phyloP scores from a whole-genome alignment of 2,797 vertebrate genomes.

The Bucorvus abyssinicus region DNA sequence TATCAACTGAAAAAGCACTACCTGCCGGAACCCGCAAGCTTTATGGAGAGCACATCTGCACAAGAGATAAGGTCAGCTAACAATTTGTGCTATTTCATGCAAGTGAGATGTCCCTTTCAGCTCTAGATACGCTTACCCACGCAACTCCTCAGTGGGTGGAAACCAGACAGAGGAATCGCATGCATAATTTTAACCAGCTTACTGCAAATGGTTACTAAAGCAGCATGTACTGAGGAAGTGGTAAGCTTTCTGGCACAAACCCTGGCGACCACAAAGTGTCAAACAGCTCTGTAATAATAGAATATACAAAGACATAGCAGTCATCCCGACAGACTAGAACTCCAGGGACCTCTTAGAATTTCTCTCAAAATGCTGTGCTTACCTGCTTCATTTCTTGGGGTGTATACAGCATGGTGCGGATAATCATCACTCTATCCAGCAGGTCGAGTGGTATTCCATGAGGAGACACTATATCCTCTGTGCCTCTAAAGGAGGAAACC shows the following conservation, averaged over 20 bases:
- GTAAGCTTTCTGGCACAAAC: background rate
- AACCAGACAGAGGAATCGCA: background rate
- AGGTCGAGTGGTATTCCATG: slow-evolving; percentile 96
- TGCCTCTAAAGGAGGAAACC: slow-evolving; percentile 81
- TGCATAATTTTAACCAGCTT: background rate
- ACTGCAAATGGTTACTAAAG: background rate
- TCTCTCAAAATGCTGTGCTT: background rate
- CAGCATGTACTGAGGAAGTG: background rate
- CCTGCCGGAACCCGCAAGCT: background rate
- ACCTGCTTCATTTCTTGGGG: slow-evolving; percentile 99
- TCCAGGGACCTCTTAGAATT: background rate
- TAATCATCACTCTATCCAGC: slow-evolving; percentile 96
- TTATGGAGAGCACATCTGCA: background rate
- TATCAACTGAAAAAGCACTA: background rate
- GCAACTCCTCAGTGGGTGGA: background rate
- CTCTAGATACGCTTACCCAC: background rate
- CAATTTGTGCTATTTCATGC: background rate
- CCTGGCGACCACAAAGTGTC: background rate
- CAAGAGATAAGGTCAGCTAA: background rate
- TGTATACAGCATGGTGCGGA: slow-evolving; percentile 95
- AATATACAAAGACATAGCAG: background rate
- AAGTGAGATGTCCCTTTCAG: background rate
- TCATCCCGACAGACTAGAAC: background rate
- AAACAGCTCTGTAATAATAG: background rate
- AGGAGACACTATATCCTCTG: slow-evolving; percentile 92